Evolutionary conservation across 2,797 vertebrate genomes (phyloP), one percentile per base, ranked within the genome.

Genomic region (Enteromius mattozi): DNA sequence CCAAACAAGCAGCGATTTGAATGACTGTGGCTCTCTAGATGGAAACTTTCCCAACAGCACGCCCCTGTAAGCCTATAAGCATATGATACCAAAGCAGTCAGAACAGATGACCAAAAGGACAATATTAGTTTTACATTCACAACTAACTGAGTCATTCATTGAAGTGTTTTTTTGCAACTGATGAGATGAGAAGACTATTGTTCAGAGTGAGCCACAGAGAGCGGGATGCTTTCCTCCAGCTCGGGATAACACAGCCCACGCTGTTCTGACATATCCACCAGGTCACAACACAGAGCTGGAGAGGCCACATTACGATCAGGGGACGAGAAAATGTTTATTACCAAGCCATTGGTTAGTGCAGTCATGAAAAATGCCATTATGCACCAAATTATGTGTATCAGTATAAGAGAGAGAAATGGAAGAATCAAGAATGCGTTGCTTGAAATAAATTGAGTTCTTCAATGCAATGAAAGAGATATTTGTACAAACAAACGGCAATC

Each of bases 131-230:
- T 81, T 63, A 56, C 66, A 76, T 74, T 79, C 71, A 82, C 21
- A 51, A 65, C 59, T 74, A 63, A 66, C 71, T 0, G 71, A 82
- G 72, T 72, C 80, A 82, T 75, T 65, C 80, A 74, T 63, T 13
- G 1, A 71, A 84, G 27, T 69, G 72, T 79, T 80, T 78, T 85
- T 88, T 81, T 74, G 74, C 78, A 82, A 83, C 33, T 37, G 82
- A 84, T 13, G 76, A 85, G 30, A 88, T 75, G 54, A 85, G 80
- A 91, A 87, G 84, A 61, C 79, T 83, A 82, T 87, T 89, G 87
- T 90, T 51, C 68, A 24, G n/a, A 68, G n/a, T 35, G 49, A 65
- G 80, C 37, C 61, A 85, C 27, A 51, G 81, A 66, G 83, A 68
- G 56, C 45, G 82, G 66, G 65, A 82, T 65, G 56, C 30, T 37